A percentile compares a stretch with the other conserved stretches of the same genome.
phyloP scores from a whole-genome alignment of 1,140 invertebrate genomes.

The Euura saliciscinereae region DNA sequence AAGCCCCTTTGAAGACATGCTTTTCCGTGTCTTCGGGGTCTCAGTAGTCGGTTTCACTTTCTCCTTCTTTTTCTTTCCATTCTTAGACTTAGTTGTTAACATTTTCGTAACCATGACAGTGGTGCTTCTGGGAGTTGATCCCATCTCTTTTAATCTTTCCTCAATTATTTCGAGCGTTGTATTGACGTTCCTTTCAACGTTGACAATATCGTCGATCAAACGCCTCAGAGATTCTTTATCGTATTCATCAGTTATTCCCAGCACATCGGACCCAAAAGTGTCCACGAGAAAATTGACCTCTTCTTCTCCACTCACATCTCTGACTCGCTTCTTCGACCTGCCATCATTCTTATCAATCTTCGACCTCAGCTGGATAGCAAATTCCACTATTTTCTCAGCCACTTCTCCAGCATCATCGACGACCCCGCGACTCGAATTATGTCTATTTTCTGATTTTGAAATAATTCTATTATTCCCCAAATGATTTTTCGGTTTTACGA shows the following conservation, averaged over 20 bases:
- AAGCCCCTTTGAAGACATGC: neutral
- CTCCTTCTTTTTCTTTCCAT: too few species aligned
- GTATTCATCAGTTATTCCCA: conserved; percentile 8
- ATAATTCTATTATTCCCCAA: too few species aligned
- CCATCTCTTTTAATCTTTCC: conserved; percentile 13
- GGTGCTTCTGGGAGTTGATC: neutral
- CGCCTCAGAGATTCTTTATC: conserved; percentile 23
- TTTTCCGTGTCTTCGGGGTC: neutral
- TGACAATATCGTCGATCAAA: conserved; percentile 26
- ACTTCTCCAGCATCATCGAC: neutral
- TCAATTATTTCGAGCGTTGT: conserved; percentile 32
- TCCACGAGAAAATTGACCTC: conserved; percentile 14
- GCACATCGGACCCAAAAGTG: conserved; percentile 15
- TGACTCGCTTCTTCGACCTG: conserved; percentile 9
- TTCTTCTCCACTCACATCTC: neutral
- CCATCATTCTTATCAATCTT: neutral
- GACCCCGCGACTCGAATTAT: neutral
- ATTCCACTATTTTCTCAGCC: conserved; percentile 16
- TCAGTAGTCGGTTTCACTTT: neutral
- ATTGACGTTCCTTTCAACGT: conserved; percentile 31
- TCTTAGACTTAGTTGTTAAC: too few species aligned
- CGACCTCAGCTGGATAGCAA: conserved; percentile 14
- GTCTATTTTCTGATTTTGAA: neutral
- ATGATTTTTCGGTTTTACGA: too few species aligned
- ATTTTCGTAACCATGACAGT: too few species aligned